phyloP scores from a whole-genome alignment of 2,888 invertebrate species.

The Drosophila melanosoma region DNA sequence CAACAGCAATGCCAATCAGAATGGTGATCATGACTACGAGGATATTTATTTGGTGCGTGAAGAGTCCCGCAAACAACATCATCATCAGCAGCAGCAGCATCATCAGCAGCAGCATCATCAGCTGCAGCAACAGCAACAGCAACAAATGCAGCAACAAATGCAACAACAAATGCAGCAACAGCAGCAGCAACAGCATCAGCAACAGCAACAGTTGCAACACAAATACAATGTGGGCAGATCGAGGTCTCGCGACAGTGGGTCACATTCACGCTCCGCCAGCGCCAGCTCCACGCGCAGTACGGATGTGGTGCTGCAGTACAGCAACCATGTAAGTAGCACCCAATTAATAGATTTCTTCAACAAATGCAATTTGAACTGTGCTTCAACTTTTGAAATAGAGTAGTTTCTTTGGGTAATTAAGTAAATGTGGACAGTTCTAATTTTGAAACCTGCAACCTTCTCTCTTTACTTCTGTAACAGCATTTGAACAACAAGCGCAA shows the following conservation, averaged over 20 bases:
- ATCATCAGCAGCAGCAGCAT: constrained; percentile 52
- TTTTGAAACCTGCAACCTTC: background rate
- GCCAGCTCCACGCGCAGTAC: constrained; percentile 86
- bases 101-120: constrained; percentile 46
- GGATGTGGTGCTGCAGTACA: constrained; percentile 84
- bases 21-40: constrained; percentile 91
- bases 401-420: background rate
- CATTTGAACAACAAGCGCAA: constrained; percentile 83
- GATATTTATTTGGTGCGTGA: constrained; percentile 91
- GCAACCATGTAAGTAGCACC: constrained; percentile 81
- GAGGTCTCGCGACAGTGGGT: constrained; percentile 89
- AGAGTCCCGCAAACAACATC: constrained; percentile 84
- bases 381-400: background rate
- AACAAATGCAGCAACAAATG: constrained; percentile 34
- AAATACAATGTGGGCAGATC: constrained; percentile 85
- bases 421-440: background rate
- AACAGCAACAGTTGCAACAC: constrained; percentile 62
- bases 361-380: background rate
- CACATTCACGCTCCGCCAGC: constrained; percentile 90
- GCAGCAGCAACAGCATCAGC: constrained; percentile 41
- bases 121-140: constrained; percentile 51
- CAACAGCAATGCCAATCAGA: constrained; percentile 59
- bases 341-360: background rate
- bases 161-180: constrained; percentile 62
- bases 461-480: constrained; percentile 48